Conservation (phyloP, 2,113 vertebrate genomes). For the Charina bottae region DNA sequence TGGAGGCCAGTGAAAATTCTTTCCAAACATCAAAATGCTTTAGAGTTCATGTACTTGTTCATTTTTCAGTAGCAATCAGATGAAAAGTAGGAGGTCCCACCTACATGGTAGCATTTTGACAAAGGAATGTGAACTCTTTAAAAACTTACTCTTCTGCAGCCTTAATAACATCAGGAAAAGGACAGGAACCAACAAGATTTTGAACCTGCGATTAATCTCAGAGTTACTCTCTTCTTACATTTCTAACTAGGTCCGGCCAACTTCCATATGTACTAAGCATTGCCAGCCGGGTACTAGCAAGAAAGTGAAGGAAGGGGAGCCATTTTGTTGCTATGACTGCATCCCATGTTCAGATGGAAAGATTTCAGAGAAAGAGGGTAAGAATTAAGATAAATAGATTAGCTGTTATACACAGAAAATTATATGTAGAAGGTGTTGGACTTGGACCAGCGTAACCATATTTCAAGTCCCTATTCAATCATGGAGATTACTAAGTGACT, state of each 20-base stretch:
- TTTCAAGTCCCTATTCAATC: no score
- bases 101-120: background rate
- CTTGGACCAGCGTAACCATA: no score
- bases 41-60: background rate
- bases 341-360: constrained; percentile 46
- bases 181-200: background rate
- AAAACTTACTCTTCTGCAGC: background rate
- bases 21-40: background rate
- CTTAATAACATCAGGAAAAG: background rate
- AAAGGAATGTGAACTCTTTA: background rate
- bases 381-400: background rate
- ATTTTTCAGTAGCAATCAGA: background rate
- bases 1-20: background rate
- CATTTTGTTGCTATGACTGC: constrained; percentile 55
- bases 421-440: no score
- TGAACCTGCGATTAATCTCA: background rate
- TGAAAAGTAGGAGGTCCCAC: background rate
- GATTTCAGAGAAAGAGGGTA: constrained; percentile 43
- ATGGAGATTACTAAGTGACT: no score
- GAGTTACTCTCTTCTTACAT: background rate
- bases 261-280: constrained; percentile 38
- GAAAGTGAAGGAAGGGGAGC: constrained; percentile 27
- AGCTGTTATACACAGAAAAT: no score
- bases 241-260: background rate
- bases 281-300: constrained; percentile 45